Evolutionary conservation across 2,888 invertebrate species (phyloP), one percentile per base, ranked within the genome.

Genomic region (Calameuta idolon): DNA sequence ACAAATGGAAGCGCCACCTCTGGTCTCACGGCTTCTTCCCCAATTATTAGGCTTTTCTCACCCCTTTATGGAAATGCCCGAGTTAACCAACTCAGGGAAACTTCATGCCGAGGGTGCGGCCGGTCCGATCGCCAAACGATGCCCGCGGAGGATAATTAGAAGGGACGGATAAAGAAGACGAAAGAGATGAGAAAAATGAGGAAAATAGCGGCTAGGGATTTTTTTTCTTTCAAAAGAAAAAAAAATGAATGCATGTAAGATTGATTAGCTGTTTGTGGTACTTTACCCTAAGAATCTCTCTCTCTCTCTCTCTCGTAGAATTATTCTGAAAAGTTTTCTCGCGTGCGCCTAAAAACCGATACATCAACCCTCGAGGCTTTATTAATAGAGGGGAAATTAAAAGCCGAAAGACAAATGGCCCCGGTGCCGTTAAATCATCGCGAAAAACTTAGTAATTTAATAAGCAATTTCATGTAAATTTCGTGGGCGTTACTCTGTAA

Each of bases 391-490:
- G 78, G 79, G 85, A 87, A 88, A 88, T 89, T 88, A 89, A 88
- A 89, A 86, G 85, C 85, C 81, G 82, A 85, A 89, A 89, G 89
- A 89, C 88, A 89, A 89, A 89, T 90, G 89, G 89, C 86, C 83
- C 82, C 81, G 83, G 85, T 85, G 84, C 80, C 89, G 86, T 88
- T 89, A 89, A 89, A 90, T 90, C 90, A 89, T 89, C 85, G 83
- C 82, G 87, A 87, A 90, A 89, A 89, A 89, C 87, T 90, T 87
- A 86, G 88, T 88, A 86, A 90, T 90, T 90, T 90, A 90, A 89
- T 90, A 90, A 89, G 90, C 90, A 90, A 90, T 90, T 90, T 90
- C 89, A 90, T 90, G 90, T 88, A 90, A 90, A 90, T 90, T 88
- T 83, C 80, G 77, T 75, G 85, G 84, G 85, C 85, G 84, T 83